Percentiles rank a stretch among this genome's conserved stretches.
phyloP scores from a whole-genome alignment of 1,140 invertebrate species.

The Panonychus citri region DNA sequence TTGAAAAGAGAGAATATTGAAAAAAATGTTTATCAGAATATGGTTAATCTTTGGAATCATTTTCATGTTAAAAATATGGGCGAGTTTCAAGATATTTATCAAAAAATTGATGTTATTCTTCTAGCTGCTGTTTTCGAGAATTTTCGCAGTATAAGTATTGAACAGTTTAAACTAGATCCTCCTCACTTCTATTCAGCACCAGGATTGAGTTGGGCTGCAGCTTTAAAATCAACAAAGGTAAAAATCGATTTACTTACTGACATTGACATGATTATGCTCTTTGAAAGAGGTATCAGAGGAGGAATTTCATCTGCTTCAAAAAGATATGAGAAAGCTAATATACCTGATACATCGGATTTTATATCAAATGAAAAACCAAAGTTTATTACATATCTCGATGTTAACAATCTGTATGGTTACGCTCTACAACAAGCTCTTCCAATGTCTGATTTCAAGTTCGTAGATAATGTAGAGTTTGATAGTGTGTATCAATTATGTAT shows the following conservation, averaged over 20 bases:
- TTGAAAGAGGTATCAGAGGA: slow-evolving; percentile 15
- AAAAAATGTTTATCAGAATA: background rate
- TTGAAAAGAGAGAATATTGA: background rate
- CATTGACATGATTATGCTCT: slow-evolving; percentile 15
- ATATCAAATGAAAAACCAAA: slow-evolving; percentile 1
- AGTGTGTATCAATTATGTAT: slow-evolving; percentile 2
- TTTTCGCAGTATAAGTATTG: background rate
- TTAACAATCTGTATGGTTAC: slow-evolving; percentile 15
- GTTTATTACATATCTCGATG: slow-evolving; percentile 16
- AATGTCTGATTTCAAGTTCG: slow-evolving; percentile 8
- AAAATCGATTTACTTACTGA: slow-evolving; percentile 15
- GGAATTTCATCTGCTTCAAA: background rate
- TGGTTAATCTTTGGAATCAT: slow-evolving; percentile 12
- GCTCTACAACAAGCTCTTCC: slow-evolving; percentile 9
- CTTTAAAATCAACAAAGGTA: slow-evolving; percentile 16
- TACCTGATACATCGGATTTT: slow-evolving; percentile 13
- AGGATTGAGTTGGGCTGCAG: slow-evolving; percentile 8
- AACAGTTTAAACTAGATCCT: slow-evolving; percentile 15
- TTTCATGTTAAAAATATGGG: slow-evolving; percentile 20
- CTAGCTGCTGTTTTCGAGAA: slow-evolving; percentile 27
- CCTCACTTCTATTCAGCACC: slow-evolving; percentile 16
- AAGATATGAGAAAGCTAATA: background rate
- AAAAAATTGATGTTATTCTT: slow-evolving; percentile 22
- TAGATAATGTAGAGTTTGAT: background rate
- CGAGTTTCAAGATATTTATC: slow-evolving; percentile 24